Conservation (phyloP, 1,140 invertebrate species). For the Notospermus geniculatus region DNA sequence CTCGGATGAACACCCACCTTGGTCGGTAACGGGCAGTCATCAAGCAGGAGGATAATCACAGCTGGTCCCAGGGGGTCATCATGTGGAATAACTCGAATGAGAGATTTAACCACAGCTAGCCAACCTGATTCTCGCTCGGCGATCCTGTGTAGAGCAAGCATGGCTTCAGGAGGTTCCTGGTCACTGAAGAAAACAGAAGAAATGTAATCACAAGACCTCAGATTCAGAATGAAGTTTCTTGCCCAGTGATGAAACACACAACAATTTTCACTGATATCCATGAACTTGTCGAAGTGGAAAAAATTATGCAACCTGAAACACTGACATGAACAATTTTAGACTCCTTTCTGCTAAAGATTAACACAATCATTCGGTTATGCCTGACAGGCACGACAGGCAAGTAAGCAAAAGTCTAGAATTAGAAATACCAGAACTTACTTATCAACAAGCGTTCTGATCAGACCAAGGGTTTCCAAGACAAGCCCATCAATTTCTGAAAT, state of each 20-base stretch:
- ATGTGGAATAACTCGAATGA: slow-evolving; percentile 83
- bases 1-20: slow-evolving; percentile 61
- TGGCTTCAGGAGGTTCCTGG: slow-evolving; percentile 78
- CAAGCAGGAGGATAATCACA: slow-evolving; percentile 83
- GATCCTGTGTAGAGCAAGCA: slow-evolving; percentile 79
- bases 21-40: slow-evolving; percentile 88
- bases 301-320: too few species aligned
- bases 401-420: too few species aligned
- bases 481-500: slow-evolving; percentile 54
- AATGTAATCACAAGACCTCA: background rate
- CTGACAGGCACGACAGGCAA: too few species aligned
- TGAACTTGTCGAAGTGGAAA: too few species aligned
- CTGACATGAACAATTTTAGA: too few species aligned
- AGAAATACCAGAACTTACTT: slow-evolving; percentile 64
- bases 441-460: slow-evolving; percentile 79
- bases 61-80: slow-evolving; percentile 85
- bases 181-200: slow-evolving; percentile 64
- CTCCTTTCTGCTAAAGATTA: too few species aligned
- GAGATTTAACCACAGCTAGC: slow-evolving; percentile 83
- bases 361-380: too few species aligned
- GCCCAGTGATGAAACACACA: too few species aligned
- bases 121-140: slow-evolving; percentile 88
- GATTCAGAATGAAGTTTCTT: too few species aligned
- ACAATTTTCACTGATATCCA: too few species aligned
- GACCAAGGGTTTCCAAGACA: slow-evolving; percentile 74